A percentile compares a stretch with the other conserved stretches of the same genome.
phyloP scores from a whole-genome alignment of 2,113 vertebrate species.

The Dolichotis patagonum region DNA sequence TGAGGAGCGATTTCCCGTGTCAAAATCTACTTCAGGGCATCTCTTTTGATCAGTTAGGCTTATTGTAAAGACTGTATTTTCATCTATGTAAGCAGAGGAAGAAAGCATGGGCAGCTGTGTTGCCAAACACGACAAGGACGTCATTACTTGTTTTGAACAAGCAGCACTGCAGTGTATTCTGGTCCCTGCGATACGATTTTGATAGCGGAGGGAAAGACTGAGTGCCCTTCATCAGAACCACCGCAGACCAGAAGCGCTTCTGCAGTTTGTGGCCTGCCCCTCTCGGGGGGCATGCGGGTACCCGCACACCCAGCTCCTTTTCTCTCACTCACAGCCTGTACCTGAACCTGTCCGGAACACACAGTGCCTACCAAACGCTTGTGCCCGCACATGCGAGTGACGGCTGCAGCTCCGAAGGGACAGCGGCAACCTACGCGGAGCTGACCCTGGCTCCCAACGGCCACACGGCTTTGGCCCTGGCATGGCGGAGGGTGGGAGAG shows the following conservation, averaged over 20 bases:
- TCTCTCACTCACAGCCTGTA: neutral
- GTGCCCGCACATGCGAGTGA: slow-evolving; percentile 19
- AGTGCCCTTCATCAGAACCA: neutral
- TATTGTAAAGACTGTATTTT: slow-evolving; percentile 50
- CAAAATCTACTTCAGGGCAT: slow-evolving; percentile 31
- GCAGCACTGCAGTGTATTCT: neutral
- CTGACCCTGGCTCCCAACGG: slow-evolving; percentile 56
- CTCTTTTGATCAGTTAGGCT: slow-evolving; percentile 15
- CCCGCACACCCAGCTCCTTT: neutral
- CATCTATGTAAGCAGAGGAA: slow-evolving; percentile 9
- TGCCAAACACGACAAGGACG: neutral
- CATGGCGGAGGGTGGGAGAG: slow-evolving; percentile 60
- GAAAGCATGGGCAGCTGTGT: neutral
- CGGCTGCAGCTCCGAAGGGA: slow-evolving; percentile 41
- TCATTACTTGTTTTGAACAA: neutral
- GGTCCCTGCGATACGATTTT: neutral
- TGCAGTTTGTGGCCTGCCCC: neutral
- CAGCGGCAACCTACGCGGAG: slow-evolving; percentile 57
- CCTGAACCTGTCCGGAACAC: slow-evolving; percentile 47
- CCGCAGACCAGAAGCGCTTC: slow-evolving; percentile 9
- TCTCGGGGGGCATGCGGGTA: fast-evolving
- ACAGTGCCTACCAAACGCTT: slow-evolving; percentile 64
- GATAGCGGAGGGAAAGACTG: neutral
- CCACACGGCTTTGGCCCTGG: slow-evolving; percentile 65
- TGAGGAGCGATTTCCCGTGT: neutral